phyloP scores from a whole-genome alignment of 2,113 vertebrate species.

The Cephalopholis sonnerati region DNA sequence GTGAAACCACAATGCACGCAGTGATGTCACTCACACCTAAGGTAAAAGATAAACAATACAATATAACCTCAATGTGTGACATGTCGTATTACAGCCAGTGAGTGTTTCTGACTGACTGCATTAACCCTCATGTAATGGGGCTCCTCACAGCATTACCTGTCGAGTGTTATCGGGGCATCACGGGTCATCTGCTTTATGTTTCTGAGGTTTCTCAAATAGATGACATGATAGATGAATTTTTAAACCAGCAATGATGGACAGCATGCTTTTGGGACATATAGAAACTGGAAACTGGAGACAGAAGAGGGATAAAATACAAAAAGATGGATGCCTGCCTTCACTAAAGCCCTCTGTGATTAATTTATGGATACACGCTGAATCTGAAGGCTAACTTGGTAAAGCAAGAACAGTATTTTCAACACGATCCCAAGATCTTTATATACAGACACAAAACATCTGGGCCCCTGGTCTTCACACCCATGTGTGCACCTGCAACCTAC shows the following conservation, averaged over 20 bases:
- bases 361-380: background rate
- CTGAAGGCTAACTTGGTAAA: too few species aligned
- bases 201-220: background rate
- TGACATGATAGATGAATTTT: background rate
- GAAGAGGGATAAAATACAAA: too few species aligned
- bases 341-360: background rate
- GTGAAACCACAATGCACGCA: constrained; percentile 8
- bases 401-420: background rate
- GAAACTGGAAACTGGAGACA: background rate
- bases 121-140: constrained; percentile 27
- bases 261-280: too few species aligned
- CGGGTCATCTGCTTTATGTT: background rate
- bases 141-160: background rate
- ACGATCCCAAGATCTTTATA: background rate
- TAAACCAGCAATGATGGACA: too few species aligned
- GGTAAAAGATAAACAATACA: constrained; percentile 15
- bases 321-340: background rate
- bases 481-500: background rate
- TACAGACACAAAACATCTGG: background rate
- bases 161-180: background rate
- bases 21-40: constrained; percentile 22
- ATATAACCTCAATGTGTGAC: background rate
- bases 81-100: background rate
- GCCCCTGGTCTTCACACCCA: background rate
- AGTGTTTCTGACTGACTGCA: constrained; percentile 11